Evolutionary conservation across 2,113 vertebrate species (phyloP).

Genomic region (Phocoena phocoena): DNA sequence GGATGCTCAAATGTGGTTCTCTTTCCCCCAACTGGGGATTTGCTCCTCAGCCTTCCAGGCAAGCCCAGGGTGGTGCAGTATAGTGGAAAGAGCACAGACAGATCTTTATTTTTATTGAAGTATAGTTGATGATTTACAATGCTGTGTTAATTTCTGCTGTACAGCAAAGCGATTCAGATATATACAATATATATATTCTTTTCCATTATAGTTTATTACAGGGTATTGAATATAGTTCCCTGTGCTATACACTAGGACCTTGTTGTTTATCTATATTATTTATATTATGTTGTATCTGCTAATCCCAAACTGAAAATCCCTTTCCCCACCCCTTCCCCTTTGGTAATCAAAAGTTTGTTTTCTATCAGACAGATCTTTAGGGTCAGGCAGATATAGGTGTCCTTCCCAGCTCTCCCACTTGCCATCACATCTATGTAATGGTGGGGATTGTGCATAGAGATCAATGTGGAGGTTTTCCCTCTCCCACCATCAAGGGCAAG

Average conservation of each 20-base stretch:
- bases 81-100: not conserved
- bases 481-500: not conserved
- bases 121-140: too few relatives aligned
- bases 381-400: not conserved
- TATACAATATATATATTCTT: too few relatives aligned
- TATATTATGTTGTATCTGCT: too few relatives aligned
- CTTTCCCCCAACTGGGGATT: not conserved
- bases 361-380: not conserved
- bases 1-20: not conserved
- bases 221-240: too few relatives aligned
- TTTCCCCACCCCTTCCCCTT: too few relatives aligned
- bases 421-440: not conserved
- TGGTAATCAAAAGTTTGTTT: too few relatives aligned
- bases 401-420: not conserved
- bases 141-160: too few relatives aligned
- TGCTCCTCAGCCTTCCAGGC: not conserved
- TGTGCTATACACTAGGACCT: too few relatives aligned
- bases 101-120: not conserved
- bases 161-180: too few relatives aligned
- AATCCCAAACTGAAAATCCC: too few relatives aligned
- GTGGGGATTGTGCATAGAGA: not conserved
- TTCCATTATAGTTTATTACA: too few relatives aligned
- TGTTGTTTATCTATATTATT: too few relatives aligned
- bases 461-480: not conserved
- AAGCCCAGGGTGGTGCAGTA: not conserved